These are phyloP conservation scores for Macrobrachium rosenbergii DNA, from an alignment of 1,140 invertebrate species.

Conservation along the genomic window DNA sequence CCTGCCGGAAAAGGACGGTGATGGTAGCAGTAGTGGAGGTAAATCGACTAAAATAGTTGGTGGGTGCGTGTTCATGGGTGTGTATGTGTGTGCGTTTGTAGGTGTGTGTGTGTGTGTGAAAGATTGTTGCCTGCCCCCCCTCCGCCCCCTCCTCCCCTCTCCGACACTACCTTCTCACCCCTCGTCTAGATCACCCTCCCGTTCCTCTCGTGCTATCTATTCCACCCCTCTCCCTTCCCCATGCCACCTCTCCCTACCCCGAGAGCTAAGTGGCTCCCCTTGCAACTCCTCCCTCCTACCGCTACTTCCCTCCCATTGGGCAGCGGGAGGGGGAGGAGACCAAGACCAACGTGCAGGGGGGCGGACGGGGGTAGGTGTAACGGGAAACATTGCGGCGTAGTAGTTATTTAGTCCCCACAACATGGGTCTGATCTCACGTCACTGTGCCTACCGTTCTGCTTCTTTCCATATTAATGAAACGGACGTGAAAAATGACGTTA, in stretches of 20 bases:
- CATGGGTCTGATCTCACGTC: slow-evolving; percentile 4
- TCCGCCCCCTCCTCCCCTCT: slow-evolving; percentile 9
- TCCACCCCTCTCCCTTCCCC: slow-evolving; percentile 14
- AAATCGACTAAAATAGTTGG: slow-evolving; percentile 53
- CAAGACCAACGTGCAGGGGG: neutral
- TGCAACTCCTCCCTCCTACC: no score
- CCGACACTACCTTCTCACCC: slow-evolving; percentile 1
- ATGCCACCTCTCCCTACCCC: neutral
- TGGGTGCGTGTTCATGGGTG: slow-evolving; percentile 26
- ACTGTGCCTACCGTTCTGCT: neutral
- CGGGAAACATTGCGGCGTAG: slow-evolving; percentile 62
- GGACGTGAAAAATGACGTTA: no score
- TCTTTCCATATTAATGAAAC: no score
- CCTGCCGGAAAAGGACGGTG: slow-evolving; percentile 49
- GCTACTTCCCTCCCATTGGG: no score
- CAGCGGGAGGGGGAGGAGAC: no score
- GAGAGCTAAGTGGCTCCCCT: slow-evolving; percentile 8
- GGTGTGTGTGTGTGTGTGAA: no score
- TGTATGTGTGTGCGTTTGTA: slow-evolving; percentile 13
- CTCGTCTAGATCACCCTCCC: no score
- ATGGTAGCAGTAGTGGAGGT: slow-evolving; percentile 47
- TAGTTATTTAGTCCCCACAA: slow-evolving; percentile 42
- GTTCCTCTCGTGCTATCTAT: no score
- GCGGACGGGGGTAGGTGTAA: slow-evolving; percentile 56
- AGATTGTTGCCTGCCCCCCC: neutral